Evolutionary conservation across 2,888 invertebrate genomes (phyloP).

Genomic region (Eudemis profundana): DNA sequence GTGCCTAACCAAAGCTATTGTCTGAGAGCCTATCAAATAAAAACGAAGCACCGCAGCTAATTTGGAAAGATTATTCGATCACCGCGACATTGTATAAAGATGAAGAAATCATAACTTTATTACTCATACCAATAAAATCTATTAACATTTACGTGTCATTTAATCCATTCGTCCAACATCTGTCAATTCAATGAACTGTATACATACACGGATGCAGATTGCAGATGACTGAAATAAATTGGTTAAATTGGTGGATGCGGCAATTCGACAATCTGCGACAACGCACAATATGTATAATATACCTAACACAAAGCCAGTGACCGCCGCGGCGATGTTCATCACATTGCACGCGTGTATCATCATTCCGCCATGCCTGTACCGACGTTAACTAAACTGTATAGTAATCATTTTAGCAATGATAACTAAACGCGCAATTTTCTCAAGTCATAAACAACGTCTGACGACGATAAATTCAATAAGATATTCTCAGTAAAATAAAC

Average conservation of each 20-base stretch:
- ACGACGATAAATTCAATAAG: conserved; percentile 7
- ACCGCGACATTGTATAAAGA: conserved; percentile 11
- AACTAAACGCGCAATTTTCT: not conserved
- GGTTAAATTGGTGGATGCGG: conserved; percentile 22
- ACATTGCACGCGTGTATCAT: conserved; percentile 23
- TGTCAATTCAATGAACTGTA: conserved; percentile 1
- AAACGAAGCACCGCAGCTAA: conserved; percentile 15
- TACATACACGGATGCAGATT: conserved; percentile 10
- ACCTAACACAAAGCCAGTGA: conserved; percentile 28
- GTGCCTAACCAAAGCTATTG: conserved; percentile 65
- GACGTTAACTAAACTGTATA: conserved; percentile 24
- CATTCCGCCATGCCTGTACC: not conserved
- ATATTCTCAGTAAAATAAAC: conserved; percentile 16
- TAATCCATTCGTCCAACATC: conserved; percentile 1
- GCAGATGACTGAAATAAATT: conserved; percentile 31
- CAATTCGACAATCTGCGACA: conserved; percentile 15
- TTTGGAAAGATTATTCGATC: conserved; percentile 14
- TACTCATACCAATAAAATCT: not conserved
- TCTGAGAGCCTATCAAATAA: conserved; percentile 48
- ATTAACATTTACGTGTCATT: not conserved
- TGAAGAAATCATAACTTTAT: conserved; percentile 15
- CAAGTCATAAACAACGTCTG: conserved; percentile 3
- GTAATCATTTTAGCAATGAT: conserved; percentile 20
- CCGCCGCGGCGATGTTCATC: conserved; percentile 10
- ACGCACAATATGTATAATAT: too few relatives aligned